Percentiles rank a stretch among this genome's conserved stretches.
Evolutionary conservation across 2,797 vertebrate genomes (phyloP).

Genomic region (Mallotus villosus): DNA sequence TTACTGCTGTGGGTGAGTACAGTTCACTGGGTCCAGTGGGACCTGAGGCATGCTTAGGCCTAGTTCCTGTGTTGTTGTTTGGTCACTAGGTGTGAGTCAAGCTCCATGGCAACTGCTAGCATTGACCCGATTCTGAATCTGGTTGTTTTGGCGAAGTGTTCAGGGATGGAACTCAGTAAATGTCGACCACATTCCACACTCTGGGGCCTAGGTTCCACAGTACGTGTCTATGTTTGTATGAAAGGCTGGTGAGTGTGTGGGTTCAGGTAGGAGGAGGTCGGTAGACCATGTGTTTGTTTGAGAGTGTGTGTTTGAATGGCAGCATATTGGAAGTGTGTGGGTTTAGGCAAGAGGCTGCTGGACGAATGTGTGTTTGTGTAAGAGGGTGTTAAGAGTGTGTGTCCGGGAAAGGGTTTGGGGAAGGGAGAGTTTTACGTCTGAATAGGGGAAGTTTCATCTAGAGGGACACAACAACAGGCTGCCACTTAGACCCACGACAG

Average conservation of each 20-base stretch:
- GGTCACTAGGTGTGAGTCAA: conserved; percentile 51
- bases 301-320: not conserved
- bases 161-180: conserved; percentile 26
- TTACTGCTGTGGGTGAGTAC: too few relatives aligned
- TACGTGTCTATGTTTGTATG: not conserved
- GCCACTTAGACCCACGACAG: not conserved
- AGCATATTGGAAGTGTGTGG: too few relatives aligned
- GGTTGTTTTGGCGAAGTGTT: conserved; percentile 44
- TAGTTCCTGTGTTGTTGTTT: conserved; percentile 40
- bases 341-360: too few relatives aligned
- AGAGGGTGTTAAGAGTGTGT: too few relatives aligned
- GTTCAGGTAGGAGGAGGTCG: too few relatives aligned
- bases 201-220: conserved; percentile 31
- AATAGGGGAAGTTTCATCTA: not conserved
- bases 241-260: too few relatives aligned
- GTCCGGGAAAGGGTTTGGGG: too few relatives aligned
- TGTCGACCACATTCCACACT: conserved; percentile 45
- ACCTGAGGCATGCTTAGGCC: too few relatives aligned
- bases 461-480: too few relatives aligned
- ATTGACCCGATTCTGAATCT: conserved; percentile 29
- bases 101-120: conserved; percentile 44
- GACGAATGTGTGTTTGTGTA: too few relatives aligned
- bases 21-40: too few relatives aligned
- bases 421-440: too few relatives aligned
- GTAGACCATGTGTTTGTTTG: not conserved